Conservation (phyloP, 1,140 invertebrate genomes). For the Rhopalosiphum maidis region DNA sequence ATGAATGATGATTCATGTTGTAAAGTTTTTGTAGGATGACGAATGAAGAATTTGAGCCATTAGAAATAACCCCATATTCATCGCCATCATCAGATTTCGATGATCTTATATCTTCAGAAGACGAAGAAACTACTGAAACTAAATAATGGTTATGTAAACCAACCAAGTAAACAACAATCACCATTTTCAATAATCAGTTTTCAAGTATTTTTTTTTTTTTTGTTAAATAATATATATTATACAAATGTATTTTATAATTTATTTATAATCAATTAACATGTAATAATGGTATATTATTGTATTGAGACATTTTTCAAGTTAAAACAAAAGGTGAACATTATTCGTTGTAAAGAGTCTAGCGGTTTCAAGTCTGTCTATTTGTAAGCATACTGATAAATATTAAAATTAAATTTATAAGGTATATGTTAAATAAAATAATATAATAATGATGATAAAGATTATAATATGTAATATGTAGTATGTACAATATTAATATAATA, state of each 20-base stretch:
- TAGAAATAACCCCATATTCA: conserved; percentile 91
- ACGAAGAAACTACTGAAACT: neutral
- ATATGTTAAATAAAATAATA: too few species aligned
- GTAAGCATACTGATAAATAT: too few species aligned
- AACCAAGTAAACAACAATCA: conserved; percentile 31
- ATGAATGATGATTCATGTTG: neutral
- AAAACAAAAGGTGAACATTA: too few species aligned
- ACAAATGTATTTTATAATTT: conserved; percentile 4
- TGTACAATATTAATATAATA: too few species aligned
- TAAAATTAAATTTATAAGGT: too few species aligned
- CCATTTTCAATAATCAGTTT: neutral
- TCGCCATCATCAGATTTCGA: conserved; percentile 72
- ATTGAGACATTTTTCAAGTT: too few species aligned
- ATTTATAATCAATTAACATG: neutral
- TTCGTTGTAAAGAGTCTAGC: too few species aligned
- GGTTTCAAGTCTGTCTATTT: too few species aligned
- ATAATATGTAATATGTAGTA: too few species aligned
- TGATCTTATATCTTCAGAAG: conserved; percentile 71
- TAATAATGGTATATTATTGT: neutral
- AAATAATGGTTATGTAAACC: neutral
- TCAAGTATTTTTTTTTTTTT: conserved; percentile 14
- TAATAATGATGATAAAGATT: too few species aligned
- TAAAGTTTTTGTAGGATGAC: conserved; percentile 66
- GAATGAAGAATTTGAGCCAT: conserved; percentile 84
- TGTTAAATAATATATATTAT: neutral